Evolutionary conservation across 2,113 vertebrate genomes (phyloP).

Genomic region (Prinia subflava): DNA sequence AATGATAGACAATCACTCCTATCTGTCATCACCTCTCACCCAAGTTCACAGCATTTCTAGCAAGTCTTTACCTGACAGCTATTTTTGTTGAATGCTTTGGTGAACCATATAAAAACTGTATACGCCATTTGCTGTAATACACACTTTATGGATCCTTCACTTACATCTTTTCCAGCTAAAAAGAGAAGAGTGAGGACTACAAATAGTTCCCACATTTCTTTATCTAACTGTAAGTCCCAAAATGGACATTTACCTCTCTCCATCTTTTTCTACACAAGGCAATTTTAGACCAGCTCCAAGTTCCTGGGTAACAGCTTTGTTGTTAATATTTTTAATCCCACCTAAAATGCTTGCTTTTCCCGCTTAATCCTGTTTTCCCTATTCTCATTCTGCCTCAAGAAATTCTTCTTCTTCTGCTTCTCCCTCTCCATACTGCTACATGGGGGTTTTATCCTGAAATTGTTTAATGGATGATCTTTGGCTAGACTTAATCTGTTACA

Average conservation of each 20-base stretch:
- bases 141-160: background rate
- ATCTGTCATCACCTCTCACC: background rate
- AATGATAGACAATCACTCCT: background rate
- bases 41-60: background rate
- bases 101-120: background rate
- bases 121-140: background rate
- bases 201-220: background rate
- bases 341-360: background rate
- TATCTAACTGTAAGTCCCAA: background rate
- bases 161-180: background rate
- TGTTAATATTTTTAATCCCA: background rate
- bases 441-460: background rate
- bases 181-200: background rate
- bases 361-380: background rate
- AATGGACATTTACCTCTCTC: background rate
- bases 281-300: background rate
- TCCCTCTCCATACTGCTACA: background rate
- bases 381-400: background rate
- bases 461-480: background rate
- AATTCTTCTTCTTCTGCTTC: background rate
- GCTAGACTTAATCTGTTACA: background rate
- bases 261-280: background rate
- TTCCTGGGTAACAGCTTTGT: background rate
- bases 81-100: background rate
- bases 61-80: background rate